A percentile compares a stretch with the other conserved stretches of the same genome.
phyloP scores from a whole-genome alignment of 2,797 vertebrate genomes.

The Bovichtus diacanthus region DNA sequence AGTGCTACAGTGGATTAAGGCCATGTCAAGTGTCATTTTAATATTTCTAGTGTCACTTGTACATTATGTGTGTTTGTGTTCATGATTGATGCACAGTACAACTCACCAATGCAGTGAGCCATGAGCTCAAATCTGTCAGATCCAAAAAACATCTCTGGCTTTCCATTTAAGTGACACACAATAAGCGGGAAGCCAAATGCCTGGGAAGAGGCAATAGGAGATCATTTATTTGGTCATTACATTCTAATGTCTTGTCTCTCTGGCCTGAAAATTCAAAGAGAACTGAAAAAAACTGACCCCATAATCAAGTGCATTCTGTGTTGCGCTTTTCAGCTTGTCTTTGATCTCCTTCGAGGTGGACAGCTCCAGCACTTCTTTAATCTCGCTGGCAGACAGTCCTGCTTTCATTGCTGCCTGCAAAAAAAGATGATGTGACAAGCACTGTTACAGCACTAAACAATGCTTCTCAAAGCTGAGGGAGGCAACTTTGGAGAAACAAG shows the following conservation, averaged over 20 bases:
- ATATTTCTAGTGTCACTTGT: neutral
- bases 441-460: neutral
- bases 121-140: conserved; percentile 94
- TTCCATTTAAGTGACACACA: conserved; percentile 86
- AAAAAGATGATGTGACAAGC: neutral
- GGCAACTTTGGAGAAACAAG: too few relatives aligned
- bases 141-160: conserved; percentile 90
- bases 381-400: conserved; percentile 83
- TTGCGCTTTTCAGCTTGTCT: conserved; percentile 86
- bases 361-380: conserved; percentile 80
- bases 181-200: conserved; percentile 91
- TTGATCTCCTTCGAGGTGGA: conserved; percentile 85
- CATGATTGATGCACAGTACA: neutral
- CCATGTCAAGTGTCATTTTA: neutral
- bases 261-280: neutral
- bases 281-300: conserved; percentile 83
- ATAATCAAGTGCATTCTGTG: conserved; percentile 85
- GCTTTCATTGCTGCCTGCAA: conserved; percentile 88
- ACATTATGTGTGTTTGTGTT: neutral
- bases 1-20: neutral
- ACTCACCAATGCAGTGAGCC: conserved; percentile 91
- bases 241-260: neutral
- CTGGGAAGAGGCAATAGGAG: conserved; percentile 68
- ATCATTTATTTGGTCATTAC: neutral
- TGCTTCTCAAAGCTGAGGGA: neutral